These are phyloP conservation scores for Luehdorfia chinensis DNA, from an alignment of 1,140 invertebrate species.

Conservation along the genomic window DNA sequence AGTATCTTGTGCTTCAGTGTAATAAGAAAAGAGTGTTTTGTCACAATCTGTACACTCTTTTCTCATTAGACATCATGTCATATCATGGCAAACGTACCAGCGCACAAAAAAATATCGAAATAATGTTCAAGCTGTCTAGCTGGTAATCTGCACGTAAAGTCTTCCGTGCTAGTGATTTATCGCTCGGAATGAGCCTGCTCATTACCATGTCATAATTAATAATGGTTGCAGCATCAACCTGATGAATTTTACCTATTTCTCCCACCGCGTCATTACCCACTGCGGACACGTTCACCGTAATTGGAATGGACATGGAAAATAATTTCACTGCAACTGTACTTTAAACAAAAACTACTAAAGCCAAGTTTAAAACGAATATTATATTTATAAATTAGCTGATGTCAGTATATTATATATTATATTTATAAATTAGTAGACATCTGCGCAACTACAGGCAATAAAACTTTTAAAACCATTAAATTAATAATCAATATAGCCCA, in stretches of 20 bases:
- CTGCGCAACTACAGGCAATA: too few species aligned
- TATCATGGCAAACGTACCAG: background rate
- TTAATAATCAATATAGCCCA: too few species aligned
- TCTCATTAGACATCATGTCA: too few species aligned
- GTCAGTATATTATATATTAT: too few species aligned
- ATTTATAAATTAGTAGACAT: too few species aligned
- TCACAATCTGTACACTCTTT: too few species aligned
- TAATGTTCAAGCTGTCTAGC: slow-evolving; percentile 7
- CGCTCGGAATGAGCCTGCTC: slow-evolving; percentile 33
- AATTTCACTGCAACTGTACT: slow-evolving; percentile 9
- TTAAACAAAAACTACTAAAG: too few species aligned
- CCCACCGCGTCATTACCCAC: background rate
- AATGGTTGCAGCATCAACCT: slow-evolving; percentile 36
- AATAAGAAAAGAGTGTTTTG: too few species aligned
- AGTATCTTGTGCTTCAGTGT: too few species aligned
- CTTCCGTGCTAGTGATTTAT: slow-evolving; percentile 50
- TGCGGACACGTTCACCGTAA: slow-evolving; percentile 13
- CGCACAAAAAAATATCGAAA: background rate
- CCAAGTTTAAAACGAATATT: too few species aligned
- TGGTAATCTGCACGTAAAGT: slow-evolving; percentile 33
- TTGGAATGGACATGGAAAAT: slow-evolving; percentile 1
- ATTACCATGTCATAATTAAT: slow-evolving; percentile 64
- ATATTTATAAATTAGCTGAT: too few species aligned
- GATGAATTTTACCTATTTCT: slow-evolving; percentile 45
- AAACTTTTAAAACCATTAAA: too few species aligned